Percentiles rank a stretch among this genome's conserved stretches.
phyloP scores from a whole-genome alignment of 2,888 invertebrate genomes.

The Caenorhabditis afra region DNA sequence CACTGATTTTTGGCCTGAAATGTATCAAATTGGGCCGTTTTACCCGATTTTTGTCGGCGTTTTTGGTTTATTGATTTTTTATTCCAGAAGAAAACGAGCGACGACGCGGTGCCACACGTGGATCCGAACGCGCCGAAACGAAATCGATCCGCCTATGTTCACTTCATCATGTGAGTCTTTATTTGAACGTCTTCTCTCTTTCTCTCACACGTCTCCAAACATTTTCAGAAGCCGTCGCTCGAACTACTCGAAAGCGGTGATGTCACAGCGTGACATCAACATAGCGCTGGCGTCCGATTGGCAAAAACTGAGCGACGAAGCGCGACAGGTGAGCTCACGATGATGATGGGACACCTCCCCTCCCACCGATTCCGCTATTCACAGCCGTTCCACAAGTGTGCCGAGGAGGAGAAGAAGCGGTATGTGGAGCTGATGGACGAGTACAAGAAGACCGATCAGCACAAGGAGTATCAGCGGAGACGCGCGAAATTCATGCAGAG shows the following conservation, averaged over 20 bases:
- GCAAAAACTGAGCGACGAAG: constrained; percentile 38
- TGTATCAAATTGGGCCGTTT: too few species aligned
- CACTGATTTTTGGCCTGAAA: too few species aligned
- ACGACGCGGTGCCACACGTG: constrained; percentile 13
- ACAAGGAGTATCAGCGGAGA: constrained; percentile 38
- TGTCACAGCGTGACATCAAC: constrained; percentile 48
- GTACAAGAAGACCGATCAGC: constrained; percentile 44
- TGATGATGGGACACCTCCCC: too few species aligned
- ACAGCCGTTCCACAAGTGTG: constrained; percentile 34
- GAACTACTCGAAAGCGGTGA: constrained; percentile 25
- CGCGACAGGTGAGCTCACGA: constrained; percentile 17
- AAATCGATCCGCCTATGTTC: constrained; percentile 48
- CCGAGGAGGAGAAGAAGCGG: constrained; percentile 28
- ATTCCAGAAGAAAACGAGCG: constrained; percentile 21
- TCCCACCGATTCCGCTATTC: not conserved
- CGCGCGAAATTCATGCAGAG: constrained; percentile 14
- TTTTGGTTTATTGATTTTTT: too few species aligned
- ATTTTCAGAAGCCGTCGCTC: constrained; percentile 35
- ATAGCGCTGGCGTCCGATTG: constrained; percentile 47
- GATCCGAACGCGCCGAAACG: constrained; percentile 57
- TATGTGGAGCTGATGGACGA: constrained; percentile 39
- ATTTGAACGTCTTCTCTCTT: too few species aligned
- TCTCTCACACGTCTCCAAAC: not conserved
- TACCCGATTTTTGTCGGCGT: too few species aligned
- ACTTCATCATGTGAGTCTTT: constrained; percentile 54